Conservation (phyloP, 2,113 vertebrate genomes). For the Propithecus coquereli region DNA sequence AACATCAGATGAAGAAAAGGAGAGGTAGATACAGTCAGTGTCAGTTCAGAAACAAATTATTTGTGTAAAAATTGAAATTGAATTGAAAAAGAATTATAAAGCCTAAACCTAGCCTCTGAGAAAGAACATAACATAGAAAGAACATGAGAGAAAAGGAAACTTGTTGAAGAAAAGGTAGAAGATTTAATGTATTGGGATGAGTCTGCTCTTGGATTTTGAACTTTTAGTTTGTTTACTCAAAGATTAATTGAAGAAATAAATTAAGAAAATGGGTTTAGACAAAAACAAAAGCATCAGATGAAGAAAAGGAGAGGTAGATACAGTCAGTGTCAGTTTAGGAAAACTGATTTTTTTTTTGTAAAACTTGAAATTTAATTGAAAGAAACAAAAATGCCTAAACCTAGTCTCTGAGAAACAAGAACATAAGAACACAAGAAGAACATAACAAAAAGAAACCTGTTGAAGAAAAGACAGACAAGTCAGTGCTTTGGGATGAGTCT, state of each 20-base stretch:
- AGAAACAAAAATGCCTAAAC: constrained; percentile 56
- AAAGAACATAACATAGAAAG: constrained; percentile 78
- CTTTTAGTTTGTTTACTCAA: constrained; percentile 22
- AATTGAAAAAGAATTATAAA: constrained; percentile 68
- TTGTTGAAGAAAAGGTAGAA: constrained; percentile 78
- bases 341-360: constrained; percentile 35
- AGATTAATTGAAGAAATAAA: background rate
- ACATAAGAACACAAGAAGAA: constrained; percentile 77
- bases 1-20: constrained; percentile 49
- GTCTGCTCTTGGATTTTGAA: constrained; percentile 82
- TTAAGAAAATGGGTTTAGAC: constrained; percentile 25
- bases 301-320: constrained; percentile 15
- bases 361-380: constrained; percentile 51
- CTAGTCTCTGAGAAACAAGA: constrained; percentile 36
- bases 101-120: constrained; percentile 28
- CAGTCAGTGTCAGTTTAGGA: constrained; percentile 40
- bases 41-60: constrained; percentile 50
- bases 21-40: background rate
- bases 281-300: constrained; percentile 47
- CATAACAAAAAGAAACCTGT: constrained; percentile 76
- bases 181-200: constrained; percentile 87
- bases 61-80: background rate
- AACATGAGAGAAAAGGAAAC: constrained; percentile 76
- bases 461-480: constrained; percentile 82
- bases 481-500: constrained; percentile 86